These are phyloP conservation scores for silkworm (Bombyx mori) DNA, from an alignment of 1,140 invertebrate species.

Conservation along the genomic window ASM3026992v2 NC_085117.1:9144501-9145000, in stretches of 20 bases:
- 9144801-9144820: conserved; percentile 5
- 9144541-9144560: neutral
- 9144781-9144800: conserved; percentile 12
- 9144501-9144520: conserved; percentile 4
- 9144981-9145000: too few species aligned
- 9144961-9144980: too few species aligned
- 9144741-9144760: too few species aligned
- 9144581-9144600: too few species aligned
- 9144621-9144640: conserved; percentile 1
- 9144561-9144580: neutral
- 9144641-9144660: too few species aligned
- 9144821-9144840: conserved; percentile 6
- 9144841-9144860: neutral
- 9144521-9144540: conserved; percentile 4
- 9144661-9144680: too few species aligned
- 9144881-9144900: conserved; percentile 11
- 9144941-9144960: too few species aligned
- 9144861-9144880: conserved; percentile 6
- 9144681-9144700: too few species aligned
- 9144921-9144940: neutral
- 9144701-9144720: too few species aligned
- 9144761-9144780: too few species aligned
- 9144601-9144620: neutral
- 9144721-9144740: too few species aligned
- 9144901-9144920: conserved; percentile 5